Percentiles rank a stretch among this genome's conserved stretches.
These are phyloP conservation scores for Auanema freiburgensis DNA, from an alignment of 2,888 invertebrate genomes.

Conservation along the genomic window DNA sequence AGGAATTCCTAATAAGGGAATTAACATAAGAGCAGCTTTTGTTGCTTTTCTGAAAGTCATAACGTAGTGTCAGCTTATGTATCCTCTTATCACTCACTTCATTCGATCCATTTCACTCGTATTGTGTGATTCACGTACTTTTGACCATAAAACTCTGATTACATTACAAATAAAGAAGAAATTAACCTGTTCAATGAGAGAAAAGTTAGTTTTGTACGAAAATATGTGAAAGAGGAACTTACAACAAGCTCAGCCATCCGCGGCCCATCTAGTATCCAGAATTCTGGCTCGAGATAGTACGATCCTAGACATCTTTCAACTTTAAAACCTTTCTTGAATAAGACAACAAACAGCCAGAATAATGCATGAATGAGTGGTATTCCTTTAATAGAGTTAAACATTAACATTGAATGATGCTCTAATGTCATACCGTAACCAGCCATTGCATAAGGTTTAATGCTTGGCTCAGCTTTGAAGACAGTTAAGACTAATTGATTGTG, in stretches of 20 bases:
- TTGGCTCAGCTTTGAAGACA: constrained; percentile 68
- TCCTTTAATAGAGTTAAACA: constrained; percentile 37
- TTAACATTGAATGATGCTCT: not conserved
- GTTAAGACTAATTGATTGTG: constrained; percentile 78
- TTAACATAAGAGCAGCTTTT: constrained; percentile 68
- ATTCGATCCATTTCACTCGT: constrained; percentile 67
- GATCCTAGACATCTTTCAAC: constrained; percentile 61
- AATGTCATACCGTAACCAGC: constrained; percentile 66
- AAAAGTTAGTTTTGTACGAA: no score
- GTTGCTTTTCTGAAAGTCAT: constrained; percentile 66
- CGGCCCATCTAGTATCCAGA: constrained; percentile 87
- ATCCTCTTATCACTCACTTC: constrained; percentile 62
- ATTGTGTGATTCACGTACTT: constrained; percentile 66
- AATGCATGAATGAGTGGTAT: constrained; percentile 59
- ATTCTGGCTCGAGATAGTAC: constrained; percentile 63
- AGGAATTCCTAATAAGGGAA: constrained; percentile 68
- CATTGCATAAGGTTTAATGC: constrained; percentile 63
- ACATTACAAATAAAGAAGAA: constrained; percentile 68
- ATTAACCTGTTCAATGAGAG: constrained; percentile 66
- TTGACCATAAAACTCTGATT: constrained; percentile 68
- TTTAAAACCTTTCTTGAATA: constrained; percentile 55
- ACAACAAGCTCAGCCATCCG: constrained; percentile 80
- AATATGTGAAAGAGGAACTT: constrained; percentile 57
- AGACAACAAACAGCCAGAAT: constrained; percentile 59
- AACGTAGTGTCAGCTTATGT: constrained; percentile 3